Base-by-base conservation (phyloP, 1,140 invertebrate species). In the Magallana gigas region DNA sequence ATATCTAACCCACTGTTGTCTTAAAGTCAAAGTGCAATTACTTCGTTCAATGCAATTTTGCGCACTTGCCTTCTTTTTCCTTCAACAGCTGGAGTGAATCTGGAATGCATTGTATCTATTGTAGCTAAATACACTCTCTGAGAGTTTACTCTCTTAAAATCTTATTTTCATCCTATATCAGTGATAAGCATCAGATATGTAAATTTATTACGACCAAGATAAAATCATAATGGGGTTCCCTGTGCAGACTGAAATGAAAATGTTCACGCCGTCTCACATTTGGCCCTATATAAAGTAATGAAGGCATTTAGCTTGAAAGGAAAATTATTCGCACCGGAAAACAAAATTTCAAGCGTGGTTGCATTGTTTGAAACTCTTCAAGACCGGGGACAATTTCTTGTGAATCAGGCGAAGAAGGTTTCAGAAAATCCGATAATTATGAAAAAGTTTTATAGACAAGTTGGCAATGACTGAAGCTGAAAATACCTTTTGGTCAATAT, bases 191-290 rank as follows among this genome's bases (percentile, higher is more conserved):
- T 76, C 23, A 18, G 36, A 11, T 76, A 76, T 76, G 68, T 29
- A 76, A 76, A 76, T 76, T 76, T 76, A 11, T 76, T 29, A 12
- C 18, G 29, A 8, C 36, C 23, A 76, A 11, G 23, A 76, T 29
- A 29, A 29, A 76, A 36, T 36, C 36, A 76, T 76, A 23, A 36
- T 29, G 23, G 29, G 68, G 36, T 76, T 76, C 29, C 23, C 23
- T 23, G 23, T 76, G 36, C 12, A 76, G 68, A 29, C 29, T 76
- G 18, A 71, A 71, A 71, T 71, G 68, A 76, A 76, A 76, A 62
- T 29, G 8, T 36, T 76, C 23, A 76, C 68, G 68, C 23, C 18
- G 14, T 76, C 36, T 76, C 23, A 76, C 23, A 76, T 76, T 76
- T 36, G 68, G 68, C 23, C 11, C 23, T 76, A 6, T 76, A 76